Percentiles rank a stretch among this genome's conserved stretches.
These are phyloP conservation scores for Pachycephala philippinensis DNA, from an alignment of 2,113 vertebrate genomes.

Conservation along the genomic window DNA sequence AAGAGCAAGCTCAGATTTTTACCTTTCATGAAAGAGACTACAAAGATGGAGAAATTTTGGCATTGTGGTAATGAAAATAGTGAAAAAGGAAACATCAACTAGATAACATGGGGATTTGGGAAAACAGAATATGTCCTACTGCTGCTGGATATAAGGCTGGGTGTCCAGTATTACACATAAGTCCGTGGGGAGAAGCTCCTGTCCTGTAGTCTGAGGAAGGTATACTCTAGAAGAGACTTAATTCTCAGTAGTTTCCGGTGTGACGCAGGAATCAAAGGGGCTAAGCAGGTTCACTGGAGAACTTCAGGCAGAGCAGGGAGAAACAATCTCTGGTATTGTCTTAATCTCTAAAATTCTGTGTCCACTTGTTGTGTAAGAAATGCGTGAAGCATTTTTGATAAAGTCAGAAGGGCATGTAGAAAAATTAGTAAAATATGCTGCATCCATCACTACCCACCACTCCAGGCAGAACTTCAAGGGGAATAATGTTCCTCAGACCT, in stretches of 20 bases:
- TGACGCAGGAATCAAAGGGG: background rate
- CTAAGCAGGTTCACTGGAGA: background rate
- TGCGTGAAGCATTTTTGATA: accelerated
- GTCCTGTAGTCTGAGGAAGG: background rate
- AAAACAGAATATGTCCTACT: background rate
- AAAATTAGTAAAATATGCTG: background rate
- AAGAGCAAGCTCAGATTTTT: background rate
- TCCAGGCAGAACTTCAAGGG: background rate
- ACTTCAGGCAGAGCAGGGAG: background rate
- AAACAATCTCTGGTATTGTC: background rate
- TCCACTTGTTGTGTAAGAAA: background rate
- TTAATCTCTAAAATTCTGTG: background rate
- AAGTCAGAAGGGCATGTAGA: background rate
- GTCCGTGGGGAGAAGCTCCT: background rate
- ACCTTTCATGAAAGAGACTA: background rate
- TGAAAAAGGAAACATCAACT: background rate
- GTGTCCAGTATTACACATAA: background rate
- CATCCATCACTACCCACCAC: background rate
- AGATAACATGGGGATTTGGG: background rate
- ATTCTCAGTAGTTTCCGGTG: background rate
- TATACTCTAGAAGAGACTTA: background rate
- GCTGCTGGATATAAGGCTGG: background rate
- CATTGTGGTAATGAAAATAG: background rate
- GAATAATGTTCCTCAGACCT: background rate
- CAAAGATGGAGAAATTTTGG: background rate